Conservation (phyloP, 2,797 vertebrate genomes). For the Microctenopoma steveboyesi region DNA sequence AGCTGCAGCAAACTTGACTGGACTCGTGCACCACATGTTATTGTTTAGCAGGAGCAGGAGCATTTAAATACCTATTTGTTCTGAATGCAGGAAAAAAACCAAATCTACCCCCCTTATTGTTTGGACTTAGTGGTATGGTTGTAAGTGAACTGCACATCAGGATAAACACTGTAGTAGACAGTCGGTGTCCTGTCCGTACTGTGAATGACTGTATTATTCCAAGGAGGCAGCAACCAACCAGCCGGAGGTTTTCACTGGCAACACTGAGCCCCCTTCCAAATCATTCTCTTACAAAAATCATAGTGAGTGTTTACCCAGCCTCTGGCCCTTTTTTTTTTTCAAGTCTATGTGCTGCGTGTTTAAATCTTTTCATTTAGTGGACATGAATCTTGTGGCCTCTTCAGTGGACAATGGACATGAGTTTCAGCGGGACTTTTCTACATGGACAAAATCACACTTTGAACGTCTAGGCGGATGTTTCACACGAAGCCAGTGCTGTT, state of each 20-base stretch:
- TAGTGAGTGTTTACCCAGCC: constrained; percentile 65
- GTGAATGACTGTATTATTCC: constrained; percentile 74
- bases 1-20: constrained; percentile 32
- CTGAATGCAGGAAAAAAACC: constrained; percentile 48
- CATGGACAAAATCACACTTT: constrained; percentile 39
- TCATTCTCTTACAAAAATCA: constrained; percentile 48
- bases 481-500: constrained; percentile 58
- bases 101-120: constrained; percentile 33
- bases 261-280: constrained; percentile 32
- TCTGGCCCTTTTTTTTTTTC: constrained; percentile 40
- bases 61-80: constrained; percentile 35
- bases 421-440: constrained; percentile 56
- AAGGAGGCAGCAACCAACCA: constrained; percentile 62
- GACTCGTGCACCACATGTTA: constrained; percentile 29
- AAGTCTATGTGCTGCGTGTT: constrained; percentile 70
- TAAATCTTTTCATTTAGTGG: constrained; percentile 68
- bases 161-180: constrained; percentile 52
- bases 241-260: constrained; percentile 55
- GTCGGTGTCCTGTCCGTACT: constrained; percentile 59
- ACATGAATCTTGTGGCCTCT: constrained; percentile 72
- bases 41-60: constrained; percentile 34
- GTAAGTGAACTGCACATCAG: constrained; percentile 49
- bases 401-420: constrained; percentile 57
- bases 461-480: constrained; percentile 63
- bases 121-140: constrained; percentile 51